Evolutionary conservation across 1,140 invertebrate genomes (phyloP), one percentile per base, ranked within the genome.

Genomic region (Chrysomallon squamiferum): DNA sequence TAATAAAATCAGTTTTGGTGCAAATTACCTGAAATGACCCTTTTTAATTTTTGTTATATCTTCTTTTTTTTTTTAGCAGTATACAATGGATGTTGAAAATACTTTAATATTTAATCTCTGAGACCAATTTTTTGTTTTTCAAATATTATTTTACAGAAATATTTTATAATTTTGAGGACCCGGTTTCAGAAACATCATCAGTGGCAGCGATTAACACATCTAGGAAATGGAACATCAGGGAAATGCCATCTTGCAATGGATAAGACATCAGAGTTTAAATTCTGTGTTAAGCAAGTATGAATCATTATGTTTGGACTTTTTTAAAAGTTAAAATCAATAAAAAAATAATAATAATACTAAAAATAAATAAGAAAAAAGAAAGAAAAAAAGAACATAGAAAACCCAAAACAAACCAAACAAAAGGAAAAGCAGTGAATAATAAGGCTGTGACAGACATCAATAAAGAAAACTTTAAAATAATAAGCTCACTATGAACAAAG

Each of bases 211-310:
- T n/a, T 78, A 32, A 65, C 67, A 7, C 75, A 78, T 38, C 66
- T 82, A 9, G 80, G 80, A 1, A 75, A 76, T 59, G 80, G 80
- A 25, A 77, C 77, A 63, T 71, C 76, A 22, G 80, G 80, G 18
- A 78, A 79, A 52, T 81, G 79, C 64, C 74, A 80, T 45, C 59
- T 82, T 18, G 78, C 76, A 5, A 75, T 62, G 33, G 80, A 82
- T 33, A 70, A 73, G 38, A 74, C 72, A 22, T 74, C 79, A 45
- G 74, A 79, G 6, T 80, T 75, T 60, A 72, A 74, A 45, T 82
- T 82, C 64, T 80, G 77, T 72, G 74, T 79, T 13, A 82, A 82
- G 59, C 78, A 80, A 74, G 80, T 82, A 38, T 64, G 49, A 52
- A 13, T 13, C 13, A 11, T 22, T 22, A 47, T 22, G n/a, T 47